Evolutionary conservation across 2,888 invertebrate genomes (phyloP).

Genomic region (Cylindroiulus punctatus): DNA sequence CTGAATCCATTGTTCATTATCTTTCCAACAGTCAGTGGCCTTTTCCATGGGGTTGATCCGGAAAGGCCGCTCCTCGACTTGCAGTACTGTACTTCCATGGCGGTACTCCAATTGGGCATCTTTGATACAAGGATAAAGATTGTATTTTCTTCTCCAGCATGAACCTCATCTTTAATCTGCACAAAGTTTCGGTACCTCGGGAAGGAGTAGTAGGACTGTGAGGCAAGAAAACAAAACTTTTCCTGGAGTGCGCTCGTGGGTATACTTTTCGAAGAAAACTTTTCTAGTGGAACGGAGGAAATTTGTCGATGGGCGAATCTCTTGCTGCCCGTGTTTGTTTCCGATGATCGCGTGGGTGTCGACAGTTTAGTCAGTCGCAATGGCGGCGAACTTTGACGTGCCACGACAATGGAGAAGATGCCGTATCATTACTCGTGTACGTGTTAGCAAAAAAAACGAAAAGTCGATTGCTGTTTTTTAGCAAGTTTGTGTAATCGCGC

Average conservation of each 20-base stretch:
- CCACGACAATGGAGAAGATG: conserved; percentile 30
- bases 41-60: background rate
- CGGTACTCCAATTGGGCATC: background rate
- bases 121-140: conserved; percentile 4
- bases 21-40: background rate
- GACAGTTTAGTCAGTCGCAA: conserved; percentile 45
- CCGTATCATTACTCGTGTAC: conserved; percentile 44
- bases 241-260: conserved; percentile 17
- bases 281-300: conserved; percentile 23
- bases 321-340: conserved; percentile 31
- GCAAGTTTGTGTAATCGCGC: conserved; percentile 45
- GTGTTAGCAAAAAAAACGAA: conserved; percentile 43
- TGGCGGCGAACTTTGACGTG: conserved; percentile 39
- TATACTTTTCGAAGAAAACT: conserved; percentile 37
- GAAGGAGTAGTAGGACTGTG: conserved; percentile 40
- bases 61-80: background rate
- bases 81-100: background rate
- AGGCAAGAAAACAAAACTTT: conserved; percentile 45
- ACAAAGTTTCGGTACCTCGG: conserved; percentile 39
- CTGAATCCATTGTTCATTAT: background rate
- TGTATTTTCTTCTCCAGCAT: background rate
- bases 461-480: conserved; percentile 43
- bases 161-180: conserved; percentile 26
- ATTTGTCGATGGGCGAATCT: conserved; percentile 29
- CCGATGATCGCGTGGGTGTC: conserved; percentile 27